Base-by-base conservation (phyloP, 2,113 vertebrate species). In the Zosterops borbonicus region DNA sequence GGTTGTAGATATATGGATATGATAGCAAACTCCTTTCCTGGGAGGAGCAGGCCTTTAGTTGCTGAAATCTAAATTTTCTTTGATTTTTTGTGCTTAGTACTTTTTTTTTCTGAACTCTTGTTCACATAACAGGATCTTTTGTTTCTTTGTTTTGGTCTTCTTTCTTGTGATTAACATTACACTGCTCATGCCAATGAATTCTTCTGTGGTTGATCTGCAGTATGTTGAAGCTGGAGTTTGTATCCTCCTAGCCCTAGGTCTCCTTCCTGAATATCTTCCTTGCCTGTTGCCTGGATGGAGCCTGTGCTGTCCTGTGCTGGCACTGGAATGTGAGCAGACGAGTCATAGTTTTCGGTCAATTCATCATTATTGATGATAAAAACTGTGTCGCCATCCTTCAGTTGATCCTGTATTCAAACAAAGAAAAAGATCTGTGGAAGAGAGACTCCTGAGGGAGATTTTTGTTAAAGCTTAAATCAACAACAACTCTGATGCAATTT, bases 161-260 rank as follows among this genome's bases (percentile, higher is more conserved):
- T 60, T 84, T 70, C 56, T 67, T 62, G 41, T 74, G n/a, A 70
- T 93, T 50, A 80, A 18, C 16, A 19, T 53, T 55, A n/a, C 2
- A 6, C 22, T 64, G 28, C 55, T 94, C 67, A 56, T 50, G 85
- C 56, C 27, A 55, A 4, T 49, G 87, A 96, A 33, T 79, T 96
- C 35, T 81, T 62, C 59, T 95, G 92, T 47, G 88, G 24, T n/a
- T 95, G 95, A 82, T 62, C 59, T 5, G 37, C 67, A 21, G 67
- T 33, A 37, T 92, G 78, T 74, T 97, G 95, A 44, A 97, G 81
- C 41, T 97, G 96, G 70, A 98, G 97, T 69, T 95, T 93, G 60
- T 96, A 98, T 25, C 95, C 82, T 73, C 98, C 98, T 53, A 98
- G 90, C 68, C 98, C 98, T 6, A 98, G 97, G 47, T 98, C 98